Conservation (phyloP, 2,797 vertebrate genomes). For the Phrynocephalus forsythii region DNA sequence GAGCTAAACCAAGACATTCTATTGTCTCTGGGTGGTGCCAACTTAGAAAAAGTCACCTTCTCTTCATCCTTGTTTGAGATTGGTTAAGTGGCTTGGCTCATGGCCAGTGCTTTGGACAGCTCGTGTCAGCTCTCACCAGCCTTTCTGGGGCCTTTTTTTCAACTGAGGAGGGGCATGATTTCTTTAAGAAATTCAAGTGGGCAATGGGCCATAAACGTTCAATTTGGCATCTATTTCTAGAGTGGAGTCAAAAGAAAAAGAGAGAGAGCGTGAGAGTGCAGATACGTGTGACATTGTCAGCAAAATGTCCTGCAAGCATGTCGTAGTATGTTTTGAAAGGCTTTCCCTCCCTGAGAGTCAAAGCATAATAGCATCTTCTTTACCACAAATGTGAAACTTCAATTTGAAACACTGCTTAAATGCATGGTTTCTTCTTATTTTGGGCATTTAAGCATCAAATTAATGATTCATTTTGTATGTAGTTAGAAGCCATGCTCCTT, state of each 20-base stretch:
- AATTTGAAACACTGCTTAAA: too few relatives aligned
- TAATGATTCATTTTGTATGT: too few relatives aligned
- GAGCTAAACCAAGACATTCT: background rate
- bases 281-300: background rate
- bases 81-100: background rate
- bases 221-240: background rate
- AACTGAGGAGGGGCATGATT: background rate
- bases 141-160: background rate
- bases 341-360: background rate
- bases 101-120: background rate
- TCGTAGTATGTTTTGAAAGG: background rate
- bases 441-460: too few relatives aligned
- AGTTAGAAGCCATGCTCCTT: too few relatives aligned
- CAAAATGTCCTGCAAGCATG: background rate
- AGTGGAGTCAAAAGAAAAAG: background rate
- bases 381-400: background rate
- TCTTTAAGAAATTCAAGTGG: background rate
- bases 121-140: background rate
- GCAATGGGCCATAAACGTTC: background rate
- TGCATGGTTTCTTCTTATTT: too few relatives aligned
- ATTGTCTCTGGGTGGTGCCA: background rate
- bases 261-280: background rate
- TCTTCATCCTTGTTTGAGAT: background rate
- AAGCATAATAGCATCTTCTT: background rate
- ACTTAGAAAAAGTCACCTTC: background rate